Evolutionary conservation across 2,888 invertebrate species (phyloP).

Genomic region (Crossocerus cetratus): DNA sequence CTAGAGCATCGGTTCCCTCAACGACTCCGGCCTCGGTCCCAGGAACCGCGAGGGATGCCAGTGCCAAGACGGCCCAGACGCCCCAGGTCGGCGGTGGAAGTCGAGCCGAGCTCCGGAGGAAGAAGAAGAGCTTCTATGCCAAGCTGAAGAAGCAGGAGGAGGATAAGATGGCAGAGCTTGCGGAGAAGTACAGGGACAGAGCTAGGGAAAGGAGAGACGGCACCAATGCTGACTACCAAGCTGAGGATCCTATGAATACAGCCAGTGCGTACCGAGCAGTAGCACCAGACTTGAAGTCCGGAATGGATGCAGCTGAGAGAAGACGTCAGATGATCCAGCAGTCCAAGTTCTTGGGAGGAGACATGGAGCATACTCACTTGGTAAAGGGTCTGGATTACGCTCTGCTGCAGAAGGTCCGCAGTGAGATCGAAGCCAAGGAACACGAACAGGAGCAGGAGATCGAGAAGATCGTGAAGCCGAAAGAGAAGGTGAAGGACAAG

Average conservation of each 20-base stretch:
- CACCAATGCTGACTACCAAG: slow-evolving; percentile 87
- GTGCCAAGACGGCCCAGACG: slow-evolving; percentile 81
- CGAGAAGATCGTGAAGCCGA: slow-evolving; percentile 83
- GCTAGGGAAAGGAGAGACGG: slow-evolving; percentile 95
- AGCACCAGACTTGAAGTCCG: slow-evolving; percentile 96
- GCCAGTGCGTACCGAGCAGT: slow-evolving; percentile 95
- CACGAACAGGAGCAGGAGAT: slow-evolving; percentile 90
- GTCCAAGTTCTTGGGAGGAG: slow-evolving; percentile 99
- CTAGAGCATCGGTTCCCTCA: slow-evolving; percentile 85
- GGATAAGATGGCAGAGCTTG: slow-evolving; percentile 94
- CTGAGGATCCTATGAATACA: slow-evolving; percentile 90
- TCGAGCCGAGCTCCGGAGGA: slow-evolving; percentile 89
- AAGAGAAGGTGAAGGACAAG: slow-evolving; percentile 77
- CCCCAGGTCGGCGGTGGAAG: slow-evolving; percentile 67
- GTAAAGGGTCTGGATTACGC: slow-evolving; percentile 98
- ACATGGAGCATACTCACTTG: slow-evolving; percentile 99
- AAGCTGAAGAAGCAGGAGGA: slow-evolving; percentile 96
- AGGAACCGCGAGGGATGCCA: slow-evolving; percentile 84
- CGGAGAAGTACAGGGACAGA: slow-evolving; percentile 94
- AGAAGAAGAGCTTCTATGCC: slow-evolving; percentile 97
- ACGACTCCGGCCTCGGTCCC: slow-evolving; percentile 78
- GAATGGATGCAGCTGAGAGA: slow-evolving; percentile 95
- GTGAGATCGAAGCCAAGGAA: slow-evolving; percentile 90
- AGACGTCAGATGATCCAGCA: slow-evolving; percentile 97
- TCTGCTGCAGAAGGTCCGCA: slow-evolving; percentile 91